Evolutionary conservation across 1,140 invertebrate species (phyloP), one percentile per base, ranked within the genome.

Genomic region (Solenopsis fugax): DNA sequence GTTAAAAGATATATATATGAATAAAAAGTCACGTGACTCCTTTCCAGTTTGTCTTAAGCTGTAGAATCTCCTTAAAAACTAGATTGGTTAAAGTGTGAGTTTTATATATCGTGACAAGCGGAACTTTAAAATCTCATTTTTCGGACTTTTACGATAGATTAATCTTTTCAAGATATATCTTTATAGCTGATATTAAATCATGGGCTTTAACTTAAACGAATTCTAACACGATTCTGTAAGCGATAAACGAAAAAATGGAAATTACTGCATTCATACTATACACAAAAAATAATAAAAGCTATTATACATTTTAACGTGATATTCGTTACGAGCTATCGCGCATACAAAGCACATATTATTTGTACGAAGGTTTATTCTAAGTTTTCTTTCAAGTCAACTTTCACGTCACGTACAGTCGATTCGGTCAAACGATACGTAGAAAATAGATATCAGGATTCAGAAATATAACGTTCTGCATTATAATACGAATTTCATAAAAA

Each of bases 201-300:
- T 6, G 6, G 21, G 41, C 41, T 69, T 48, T 48, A 67, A 69
- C 65, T 69, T 69, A 50, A 69, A 69, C 13, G 65, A 50, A 21
- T 69, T 50, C 41, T 50, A 69, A 29, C 13, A 16, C 21, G 41
- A 69, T 48, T 69, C 45, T 69, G 34, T n/a, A 13, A 48, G 13
- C 21, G 41, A 69, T 69, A 69, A 69, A 48, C 41, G 41, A 69
- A 69, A 45, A 69, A 50, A n/a, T 24, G 6, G 41, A 9, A 50
- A 2, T 21, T 37, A 60, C 24, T 41, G n/a, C 29, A 41, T 58
- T 56, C 13, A 7, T 16, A 9, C 0, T 58, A n/a, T 58, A 34
- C 7, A n/a, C 60, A n/a, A n/a, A 69, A 29, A 80, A 24, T 80
- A 48, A 52, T 80, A 54, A 80, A 21, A 80, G 29, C 37, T 45